Conservation (phyloP, 23 tunicate genomes). For the Botrylloides violaceus region DNA sequence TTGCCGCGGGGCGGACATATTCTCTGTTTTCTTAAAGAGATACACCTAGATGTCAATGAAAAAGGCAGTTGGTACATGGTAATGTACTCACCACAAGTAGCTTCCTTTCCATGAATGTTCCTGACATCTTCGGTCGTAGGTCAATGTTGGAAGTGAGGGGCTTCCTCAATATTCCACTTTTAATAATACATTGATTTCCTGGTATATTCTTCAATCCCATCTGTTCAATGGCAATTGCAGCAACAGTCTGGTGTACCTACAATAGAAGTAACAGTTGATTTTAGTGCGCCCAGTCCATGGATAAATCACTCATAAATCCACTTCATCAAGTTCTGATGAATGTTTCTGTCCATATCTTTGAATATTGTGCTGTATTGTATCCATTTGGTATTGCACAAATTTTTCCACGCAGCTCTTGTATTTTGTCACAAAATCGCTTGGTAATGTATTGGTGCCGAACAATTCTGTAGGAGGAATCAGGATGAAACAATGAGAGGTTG, state of each 20-base stretch:
- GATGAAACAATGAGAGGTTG: too few relatives aligned
- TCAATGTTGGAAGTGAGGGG: constrained; percentile 36
- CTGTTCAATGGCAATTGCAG: constrained; percentile 14
- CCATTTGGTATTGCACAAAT: constrained; percentile 31
- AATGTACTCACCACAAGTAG: not conserved
- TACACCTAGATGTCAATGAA: too few relatives aligned
- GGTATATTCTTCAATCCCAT: constrained; percentile 26
- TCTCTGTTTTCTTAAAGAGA: too few relatives aligned
- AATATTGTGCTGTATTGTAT: constrained; percentile 35
- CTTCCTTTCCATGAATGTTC: constrained; percentile 34
- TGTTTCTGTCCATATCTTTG: constrained; percentile 14
- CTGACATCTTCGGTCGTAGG: constrained; percentile 46
- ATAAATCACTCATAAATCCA: not conserved
- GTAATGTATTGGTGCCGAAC: constrained; percentile 17
- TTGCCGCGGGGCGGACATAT: too few relatives aligned
- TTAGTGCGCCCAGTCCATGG: constrained; percentile 10
- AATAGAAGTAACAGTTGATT: not conserved
- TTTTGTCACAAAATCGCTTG: constrained; percentile 34
- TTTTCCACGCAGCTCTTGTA: constrained; percentile 35
- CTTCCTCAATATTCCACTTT: constrained; percentile 28
- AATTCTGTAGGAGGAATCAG: too few relatives aligned
- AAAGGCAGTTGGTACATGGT: too few relatives aligned
- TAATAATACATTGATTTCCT: constrained; percentile 34
- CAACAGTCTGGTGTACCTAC: constrained; percentile 35
- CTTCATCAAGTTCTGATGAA: constrained; percentile 1